These are phyloP conservation scores for Lanius collurio DNA, from an alignment of 2,113 vertebrate species.

Conservation along the genomic window DNA sequence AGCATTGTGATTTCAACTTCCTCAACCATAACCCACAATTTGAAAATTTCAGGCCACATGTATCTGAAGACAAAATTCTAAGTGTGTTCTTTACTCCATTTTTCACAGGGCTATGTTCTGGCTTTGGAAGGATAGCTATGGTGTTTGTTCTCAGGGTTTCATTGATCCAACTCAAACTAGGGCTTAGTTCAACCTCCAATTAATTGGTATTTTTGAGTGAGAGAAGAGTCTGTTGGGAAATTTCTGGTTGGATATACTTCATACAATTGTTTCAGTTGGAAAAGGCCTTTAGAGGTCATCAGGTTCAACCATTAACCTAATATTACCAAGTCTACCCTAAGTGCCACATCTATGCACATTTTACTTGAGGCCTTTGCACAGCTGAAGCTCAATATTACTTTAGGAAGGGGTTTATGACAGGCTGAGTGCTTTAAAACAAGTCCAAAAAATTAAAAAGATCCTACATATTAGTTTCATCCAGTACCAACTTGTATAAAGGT, in stretches of 20 bases:
- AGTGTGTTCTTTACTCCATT: rapidly evolving
- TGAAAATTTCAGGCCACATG: background rate
- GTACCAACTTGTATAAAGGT: background rate
- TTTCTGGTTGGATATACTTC: background rate
- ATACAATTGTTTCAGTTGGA: background rate
- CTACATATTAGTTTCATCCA: background rate
- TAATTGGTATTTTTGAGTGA: background rate
- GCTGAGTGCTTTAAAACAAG: background rate
- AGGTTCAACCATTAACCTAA: background rate
- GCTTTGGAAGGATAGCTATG: background rate
- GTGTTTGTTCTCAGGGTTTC: background rate
- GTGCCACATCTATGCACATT: background rate
- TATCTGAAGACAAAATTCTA: background rate
- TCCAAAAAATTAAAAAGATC: background rate
- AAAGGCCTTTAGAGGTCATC: background rate
- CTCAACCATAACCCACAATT: background rate
- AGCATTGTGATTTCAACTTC: background rate
- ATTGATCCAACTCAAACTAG: background rate
- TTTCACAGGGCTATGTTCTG: background rate
- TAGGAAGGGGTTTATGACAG: background rate
- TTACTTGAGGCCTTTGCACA: background rate
- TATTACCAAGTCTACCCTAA: background rate
- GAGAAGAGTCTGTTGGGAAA: background rate
- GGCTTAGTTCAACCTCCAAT: background rate
- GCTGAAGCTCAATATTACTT: background rate